A percentile compares a stretch with the other conserved stretches of the same genome.
Conservation (phyloP, 2,797 vertebrate species). For the Tarsius wallacei region DNA sequence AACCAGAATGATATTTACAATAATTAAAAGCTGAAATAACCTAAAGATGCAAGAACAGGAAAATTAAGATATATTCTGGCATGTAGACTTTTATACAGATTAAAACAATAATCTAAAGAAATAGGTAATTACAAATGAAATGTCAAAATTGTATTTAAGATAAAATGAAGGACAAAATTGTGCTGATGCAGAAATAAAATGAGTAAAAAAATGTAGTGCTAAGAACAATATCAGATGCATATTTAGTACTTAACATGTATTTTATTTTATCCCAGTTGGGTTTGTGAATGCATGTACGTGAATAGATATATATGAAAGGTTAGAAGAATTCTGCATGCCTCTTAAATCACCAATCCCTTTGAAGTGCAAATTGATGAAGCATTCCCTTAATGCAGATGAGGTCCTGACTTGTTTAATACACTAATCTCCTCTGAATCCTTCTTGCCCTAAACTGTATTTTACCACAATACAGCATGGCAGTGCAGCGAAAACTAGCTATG, state of each 20-base stretch:
- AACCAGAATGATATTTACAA: background rate
- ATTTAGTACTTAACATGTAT: background rate
- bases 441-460: background rate
- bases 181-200: background rate
- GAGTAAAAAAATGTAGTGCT: background rate
- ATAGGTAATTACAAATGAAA: background rate
- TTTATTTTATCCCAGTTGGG: background rate
- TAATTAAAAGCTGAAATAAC: background rate
- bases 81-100: background rate
- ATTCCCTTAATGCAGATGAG: background rate
- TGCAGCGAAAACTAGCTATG: background rate
- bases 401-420: background rate
- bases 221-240: background rate
- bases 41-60: background rate
- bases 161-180: background rate
- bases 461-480: background rate
- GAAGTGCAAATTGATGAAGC: background rate
- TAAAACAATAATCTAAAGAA: background rate
- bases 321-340: background rate
- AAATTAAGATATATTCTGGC: background rate
- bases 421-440: background rate
- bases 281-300: background rate
- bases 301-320: background rate
- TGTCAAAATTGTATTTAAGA: background rate
- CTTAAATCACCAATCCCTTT: background rate